A percentile compares a stretch with the other conserved stretches of the same genome.
phyloP scores from a whole-genome alignment of 2,113 vertebrate genomes.

The Oreochromis spilurus region DNA sequence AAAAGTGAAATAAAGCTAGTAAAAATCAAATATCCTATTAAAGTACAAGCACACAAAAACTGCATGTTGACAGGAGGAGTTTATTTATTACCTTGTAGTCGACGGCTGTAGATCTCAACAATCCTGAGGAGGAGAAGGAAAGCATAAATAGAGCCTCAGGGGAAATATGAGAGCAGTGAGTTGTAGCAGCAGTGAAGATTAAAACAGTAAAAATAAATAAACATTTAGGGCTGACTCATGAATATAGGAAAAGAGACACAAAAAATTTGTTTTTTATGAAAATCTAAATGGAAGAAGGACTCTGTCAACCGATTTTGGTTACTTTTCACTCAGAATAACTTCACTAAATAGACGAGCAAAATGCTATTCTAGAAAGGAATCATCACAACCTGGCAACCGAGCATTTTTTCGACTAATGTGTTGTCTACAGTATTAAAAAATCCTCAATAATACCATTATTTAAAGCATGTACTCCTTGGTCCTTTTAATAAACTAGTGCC shows the following conservation, averaged over 20 bases:
- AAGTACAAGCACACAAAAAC: not conserved
- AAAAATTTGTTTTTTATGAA: not conserved
- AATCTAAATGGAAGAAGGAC: not conserved
- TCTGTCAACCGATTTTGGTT: not conserved
- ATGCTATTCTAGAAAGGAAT: not conserved
- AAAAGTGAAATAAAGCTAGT: not conserved
- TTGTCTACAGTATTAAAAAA: not conserved
- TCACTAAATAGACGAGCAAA: not conserved
- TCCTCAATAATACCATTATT: not conserved
- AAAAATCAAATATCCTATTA: not conserved
- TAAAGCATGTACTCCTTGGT: not conserved
- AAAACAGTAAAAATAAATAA: not conserved
- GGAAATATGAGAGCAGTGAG: not conserved
- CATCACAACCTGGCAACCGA: not conserved
- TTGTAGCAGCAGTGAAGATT: not conserved
- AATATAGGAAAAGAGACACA: not conserved
- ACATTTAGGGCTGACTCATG: not conserved
- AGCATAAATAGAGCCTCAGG: not conserved
- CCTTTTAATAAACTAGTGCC: not conserved
- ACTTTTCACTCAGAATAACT: not conserved
- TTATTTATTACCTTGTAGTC: constrained; percentile 85
- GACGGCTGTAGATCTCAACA: constrained; percentile 96
- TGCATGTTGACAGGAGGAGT: not conserved
- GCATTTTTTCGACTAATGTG: not conserved
- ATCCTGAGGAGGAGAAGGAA: constrained; percentile 73